Percentiles rank a stretch among this genome's conserved stretches.
These are phyloP conservation scores for Trissolcus basalis DNA, from an alignment of 1,140 invertebrate species.

Conservation along the genomic window DNA sequence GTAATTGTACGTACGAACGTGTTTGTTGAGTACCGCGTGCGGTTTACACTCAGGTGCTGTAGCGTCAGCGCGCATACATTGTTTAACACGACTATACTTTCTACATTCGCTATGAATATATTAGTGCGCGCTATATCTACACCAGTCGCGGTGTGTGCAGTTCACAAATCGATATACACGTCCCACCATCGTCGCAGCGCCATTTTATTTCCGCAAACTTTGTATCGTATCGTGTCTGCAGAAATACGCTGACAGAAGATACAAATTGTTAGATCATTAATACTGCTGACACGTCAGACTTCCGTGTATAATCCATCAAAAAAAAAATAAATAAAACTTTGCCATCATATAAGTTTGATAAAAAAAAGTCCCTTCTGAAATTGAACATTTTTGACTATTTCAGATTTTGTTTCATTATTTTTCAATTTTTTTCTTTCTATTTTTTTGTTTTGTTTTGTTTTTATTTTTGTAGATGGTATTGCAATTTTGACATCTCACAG, in stretches of 20 bases:
- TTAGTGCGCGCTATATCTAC: constrained; percentile 39
- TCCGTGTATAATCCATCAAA: constrained; percentile 6
- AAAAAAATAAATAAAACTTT: background rate
- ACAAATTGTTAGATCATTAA: too few species aligned
- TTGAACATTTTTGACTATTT: background rate
- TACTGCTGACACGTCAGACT: constrained; percentile 18
- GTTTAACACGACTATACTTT: constrained; percentile 33
- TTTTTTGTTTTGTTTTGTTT: background rate
- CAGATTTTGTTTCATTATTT: background rate
- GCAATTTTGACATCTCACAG: background rate
- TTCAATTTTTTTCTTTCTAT: background rate
- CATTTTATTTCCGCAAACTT: constrained; percentile 67
- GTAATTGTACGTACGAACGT: constrained; percentile 15
- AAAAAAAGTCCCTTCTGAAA: background rate
- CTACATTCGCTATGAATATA: constrained; percentile 44
- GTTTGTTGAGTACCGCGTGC: constrained; percentile 11
- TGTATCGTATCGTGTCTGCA: constrained; percentile 54
- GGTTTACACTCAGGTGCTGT: constrained; percentile 34
- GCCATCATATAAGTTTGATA: background rate
- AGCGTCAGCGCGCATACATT: constrained; percentile 40
- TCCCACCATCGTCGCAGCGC: constrained; percentile 64
- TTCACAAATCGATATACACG: constrained; percentile 68
- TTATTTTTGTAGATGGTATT: background rate
- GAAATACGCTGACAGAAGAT: constrained; percentile 33
- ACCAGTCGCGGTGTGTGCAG: constrained; percentile 23